phyloP scores from a whole-genome alignment of 2,113 vertebrate species.

The Thymallus thymallus region DNA sequence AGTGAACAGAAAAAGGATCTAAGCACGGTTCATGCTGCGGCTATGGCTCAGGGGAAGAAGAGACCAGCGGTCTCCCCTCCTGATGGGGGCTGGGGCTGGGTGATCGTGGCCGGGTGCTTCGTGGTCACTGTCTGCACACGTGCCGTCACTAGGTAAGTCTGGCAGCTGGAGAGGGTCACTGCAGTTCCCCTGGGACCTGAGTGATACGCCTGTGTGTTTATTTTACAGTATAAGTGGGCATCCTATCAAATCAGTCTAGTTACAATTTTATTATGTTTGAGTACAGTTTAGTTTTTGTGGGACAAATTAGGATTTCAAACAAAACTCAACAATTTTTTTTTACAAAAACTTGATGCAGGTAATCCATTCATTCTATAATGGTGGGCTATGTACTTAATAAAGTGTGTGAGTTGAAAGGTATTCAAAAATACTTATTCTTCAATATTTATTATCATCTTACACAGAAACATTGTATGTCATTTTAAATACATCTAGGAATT shows the following conservation, averaged over 20 bases:
- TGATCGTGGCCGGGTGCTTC: slow-evolving; percentile 86
- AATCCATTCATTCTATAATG: no score
- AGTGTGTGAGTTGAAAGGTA: neutral
- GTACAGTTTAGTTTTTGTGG: neutral
- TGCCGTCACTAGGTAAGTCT: slow-evolving; percentile 82
- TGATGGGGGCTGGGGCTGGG: slow-evolving; percentile 90
- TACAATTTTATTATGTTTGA: no score
- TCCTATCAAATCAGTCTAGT: neutral
- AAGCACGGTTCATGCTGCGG: slow-evolving; percentile 15
- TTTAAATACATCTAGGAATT: neutral
- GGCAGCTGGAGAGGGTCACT: neutral
- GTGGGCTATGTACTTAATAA: no score
- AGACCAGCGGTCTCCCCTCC: slow-evolving; percentile 64
- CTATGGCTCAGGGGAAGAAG: slow-evolving; percentile 65
- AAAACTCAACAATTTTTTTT: neutral
- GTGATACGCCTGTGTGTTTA: neutral
- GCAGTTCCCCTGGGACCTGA: no score
- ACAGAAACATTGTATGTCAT: neutral
- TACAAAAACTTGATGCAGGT: neutral
- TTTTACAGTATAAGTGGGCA: neutral
- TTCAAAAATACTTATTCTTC: neutral
- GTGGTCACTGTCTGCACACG: slow-evolving; percentile 88
- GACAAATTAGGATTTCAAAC: neutral
- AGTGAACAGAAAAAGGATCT: slow-evolving; percentile 5
- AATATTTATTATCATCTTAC: neutral